These are phyloP conservation scores for Xenops minutus DNA, from an alignment of 2,797 vertebrate genomes.

Conservation along the genomic window DNA sequence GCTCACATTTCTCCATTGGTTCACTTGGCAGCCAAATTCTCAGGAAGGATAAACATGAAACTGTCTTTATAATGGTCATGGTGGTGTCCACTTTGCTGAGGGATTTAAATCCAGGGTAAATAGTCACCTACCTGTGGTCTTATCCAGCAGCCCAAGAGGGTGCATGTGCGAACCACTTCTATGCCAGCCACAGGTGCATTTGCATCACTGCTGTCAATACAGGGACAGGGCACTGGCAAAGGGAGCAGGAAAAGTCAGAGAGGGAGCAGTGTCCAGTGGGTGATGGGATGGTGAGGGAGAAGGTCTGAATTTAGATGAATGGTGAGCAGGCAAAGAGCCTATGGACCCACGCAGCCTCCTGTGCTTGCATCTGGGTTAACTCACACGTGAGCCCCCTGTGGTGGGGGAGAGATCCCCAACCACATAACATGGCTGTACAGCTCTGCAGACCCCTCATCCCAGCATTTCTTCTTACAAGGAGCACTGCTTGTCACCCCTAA, in stretches of 20 bases:
- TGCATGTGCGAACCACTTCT: not conserved
- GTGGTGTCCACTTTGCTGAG: not conserved
- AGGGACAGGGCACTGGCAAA: not conserved
- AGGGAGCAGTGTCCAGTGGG: not conserved
- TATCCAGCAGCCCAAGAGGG: not conserved
- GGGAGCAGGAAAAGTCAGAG: not conserved
- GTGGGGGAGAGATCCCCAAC: not conserved
- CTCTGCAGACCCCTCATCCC: not conserved
- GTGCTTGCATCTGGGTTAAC: not conserved
- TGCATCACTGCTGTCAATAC: not conserved
- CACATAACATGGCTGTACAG: not conserved
- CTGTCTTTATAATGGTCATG: not conserved
- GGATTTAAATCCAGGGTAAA: not conserved
- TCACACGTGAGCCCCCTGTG: rapidly evolving
- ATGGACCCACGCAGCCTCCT: not conserved
- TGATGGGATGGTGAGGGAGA: not conserved
- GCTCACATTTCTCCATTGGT: not conserved
- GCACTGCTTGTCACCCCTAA: not conserved
- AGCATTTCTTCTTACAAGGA: not conserved
- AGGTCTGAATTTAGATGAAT: not conserved
- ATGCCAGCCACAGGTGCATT: not conserved
- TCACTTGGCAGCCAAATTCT: not conserved
- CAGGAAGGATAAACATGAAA: not conserved
- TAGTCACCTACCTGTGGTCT: not conserved
- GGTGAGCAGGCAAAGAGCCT: not conserved